Conservation (phyloP, 2,113 vertebrate genomes). For the Carassius gibelio region DNA sequence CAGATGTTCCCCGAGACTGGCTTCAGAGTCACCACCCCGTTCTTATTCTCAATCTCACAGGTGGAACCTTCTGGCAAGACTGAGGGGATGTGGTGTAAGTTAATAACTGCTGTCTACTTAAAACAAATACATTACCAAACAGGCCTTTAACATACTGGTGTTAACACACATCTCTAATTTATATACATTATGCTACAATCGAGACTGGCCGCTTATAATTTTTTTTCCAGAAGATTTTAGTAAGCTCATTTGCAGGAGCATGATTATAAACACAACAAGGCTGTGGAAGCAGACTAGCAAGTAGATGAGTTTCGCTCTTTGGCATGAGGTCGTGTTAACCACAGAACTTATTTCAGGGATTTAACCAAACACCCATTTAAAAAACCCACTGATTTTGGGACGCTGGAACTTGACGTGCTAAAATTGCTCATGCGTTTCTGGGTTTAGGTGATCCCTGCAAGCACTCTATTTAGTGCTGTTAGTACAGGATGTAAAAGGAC, state of each 20-base stretch:
- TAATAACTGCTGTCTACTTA: not conserved
- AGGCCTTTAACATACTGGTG: too few species aligned
- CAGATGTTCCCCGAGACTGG: conserved; percentile 79
- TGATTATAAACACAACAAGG: too few species aligned
- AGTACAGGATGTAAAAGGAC: conserved; percentile 1
- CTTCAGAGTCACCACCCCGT: conserved; percentile 84
- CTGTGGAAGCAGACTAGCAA: too few species aligned
- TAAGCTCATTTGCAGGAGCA: too few species aligned
- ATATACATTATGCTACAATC: too few species aligned
- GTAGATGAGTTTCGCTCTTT: too few species aligned
- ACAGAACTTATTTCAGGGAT: not conserved
- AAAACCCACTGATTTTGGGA: not conserved
- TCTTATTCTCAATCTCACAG: conserved; percentile 85
- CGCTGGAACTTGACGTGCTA: not conserved
- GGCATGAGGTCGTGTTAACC: not conserved
- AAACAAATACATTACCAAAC: not conserved
- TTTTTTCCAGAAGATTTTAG: too few species aligned
- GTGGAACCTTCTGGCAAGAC: conserved; percentile 84
- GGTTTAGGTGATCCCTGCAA: not conserved
- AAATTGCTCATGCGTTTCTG: not conserved
- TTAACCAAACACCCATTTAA: not conserved
- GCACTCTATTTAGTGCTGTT: not conserved
- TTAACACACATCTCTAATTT: too few species aligned
- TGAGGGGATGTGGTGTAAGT: conserved; percentile 58
- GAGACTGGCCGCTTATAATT: too few species aligned